phyloP scores from a whole-genome alignment of 30 jellyfish, hydroid and myxozoan species.

The Cassiopea xamachana region DNA sequence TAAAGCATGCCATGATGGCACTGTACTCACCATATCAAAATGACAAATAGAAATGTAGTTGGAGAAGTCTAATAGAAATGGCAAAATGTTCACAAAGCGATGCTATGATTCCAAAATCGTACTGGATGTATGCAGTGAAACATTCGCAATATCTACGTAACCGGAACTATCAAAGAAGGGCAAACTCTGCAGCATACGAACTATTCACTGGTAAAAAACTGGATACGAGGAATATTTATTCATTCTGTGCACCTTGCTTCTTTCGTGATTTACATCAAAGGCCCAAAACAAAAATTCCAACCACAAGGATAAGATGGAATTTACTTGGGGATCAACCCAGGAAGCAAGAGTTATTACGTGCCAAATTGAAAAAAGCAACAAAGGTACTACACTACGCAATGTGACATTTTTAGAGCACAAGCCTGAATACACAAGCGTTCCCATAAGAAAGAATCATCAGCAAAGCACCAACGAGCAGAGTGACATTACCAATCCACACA shows the following conservation, averaged over 20 bases:
- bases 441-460: background rate
- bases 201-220: slow-evolving; percentile 23
- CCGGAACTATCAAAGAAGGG: slow-evolving; percentile 41
- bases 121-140: background rate
- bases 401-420: slow-evolving; percentile 23
- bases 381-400: slow-evolving; percentile 35
- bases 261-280: slow-evolving; percentile 10
- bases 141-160: slow-evolving; percentile 60
- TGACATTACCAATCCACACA: no score
- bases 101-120: background rate
- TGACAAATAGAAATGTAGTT: no score
- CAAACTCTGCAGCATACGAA: slow-evolving; percentile 48
- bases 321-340: slow-evolving; percentile 46
- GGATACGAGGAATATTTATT: slow-evolving; percentile 13
- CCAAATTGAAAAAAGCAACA: slow-evolving; percentile 3
- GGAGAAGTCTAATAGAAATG: slow-evolving; percentile 16
- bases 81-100: slow-evolving; percentile 53
- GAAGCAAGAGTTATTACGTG: background rate
- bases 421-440: background rate
- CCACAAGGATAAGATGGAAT: slow-evolving; percentile 41
- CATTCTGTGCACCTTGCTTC: slow-evolving; percentile 17
- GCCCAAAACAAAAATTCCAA: slow-evolving; percentile 44
- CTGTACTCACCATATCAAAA: background rate
- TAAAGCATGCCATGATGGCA: slow-evolving; percentile 27
- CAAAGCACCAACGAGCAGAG: background rate